Evolutionary conservation across 1,140 invertebrate species (phyloP).

Genomic region (Heliothis subflexa): DNA sequence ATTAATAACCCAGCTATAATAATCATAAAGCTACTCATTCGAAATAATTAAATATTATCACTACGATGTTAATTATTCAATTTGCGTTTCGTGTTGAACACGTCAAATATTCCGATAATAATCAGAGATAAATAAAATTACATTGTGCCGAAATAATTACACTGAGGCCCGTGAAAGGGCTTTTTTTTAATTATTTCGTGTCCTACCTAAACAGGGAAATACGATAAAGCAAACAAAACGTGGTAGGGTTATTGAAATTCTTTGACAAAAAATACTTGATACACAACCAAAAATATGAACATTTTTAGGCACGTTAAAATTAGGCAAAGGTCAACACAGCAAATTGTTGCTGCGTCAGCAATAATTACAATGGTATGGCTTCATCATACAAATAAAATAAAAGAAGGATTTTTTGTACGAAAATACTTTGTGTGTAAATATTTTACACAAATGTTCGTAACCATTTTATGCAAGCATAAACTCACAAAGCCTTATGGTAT

Average conservation of each 20-base stretch:
- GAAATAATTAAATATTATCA: too few species aligned
- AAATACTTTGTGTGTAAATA: not conserved
- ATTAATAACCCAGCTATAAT: too few species aligned
- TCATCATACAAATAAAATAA: not conserved
- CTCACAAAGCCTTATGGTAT: too few species aligned
- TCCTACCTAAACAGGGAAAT: conserved; percentile 31
- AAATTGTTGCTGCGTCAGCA: not conserved
- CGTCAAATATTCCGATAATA: not conserved
- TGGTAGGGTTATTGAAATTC: conserved; percentile 27
- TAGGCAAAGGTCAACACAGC: conserved; percentile 5
- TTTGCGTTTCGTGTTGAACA: not conserved
- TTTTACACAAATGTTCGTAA: not conserved
- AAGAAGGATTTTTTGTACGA: not conserved
- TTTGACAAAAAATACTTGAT: not conserved
- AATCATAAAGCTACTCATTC: too few species aligned
- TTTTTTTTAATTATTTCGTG: not conserved
- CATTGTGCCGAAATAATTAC: not conserved
- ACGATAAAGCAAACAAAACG: conserved; percentile 8
- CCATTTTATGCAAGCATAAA: too few species aligned
- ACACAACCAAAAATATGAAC: not conserved
- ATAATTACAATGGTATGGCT: not conserved
- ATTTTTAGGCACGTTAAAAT: not conserved
- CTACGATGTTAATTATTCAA: too few species aligned
- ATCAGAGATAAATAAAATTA: not conserved
- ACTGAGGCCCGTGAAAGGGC: not conserved